Conservation (phyloP, 2,113 vertebrate genomes). For the Chloroceryle aenea region DNA sequence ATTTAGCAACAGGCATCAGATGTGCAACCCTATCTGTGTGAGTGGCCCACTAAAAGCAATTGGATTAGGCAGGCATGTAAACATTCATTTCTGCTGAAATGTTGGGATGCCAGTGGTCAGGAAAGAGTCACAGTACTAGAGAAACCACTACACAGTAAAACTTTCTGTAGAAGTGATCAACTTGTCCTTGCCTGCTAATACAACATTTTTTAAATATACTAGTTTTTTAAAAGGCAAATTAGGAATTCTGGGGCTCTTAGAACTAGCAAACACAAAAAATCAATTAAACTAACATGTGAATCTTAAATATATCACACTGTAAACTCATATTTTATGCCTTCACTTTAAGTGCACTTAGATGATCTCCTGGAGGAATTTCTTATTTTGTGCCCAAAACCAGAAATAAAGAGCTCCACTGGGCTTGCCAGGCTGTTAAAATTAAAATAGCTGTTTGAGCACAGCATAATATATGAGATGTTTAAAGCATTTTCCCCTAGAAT, state of each 20-base stretch:
- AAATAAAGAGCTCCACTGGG: constrained; percentile 77
- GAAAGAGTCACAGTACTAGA: not conserved
- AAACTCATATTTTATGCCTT: constrained; percentile 76
- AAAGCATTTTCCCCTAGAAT: constrained; percentile 81
- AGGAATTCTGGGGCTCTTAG: constrained; percentile 55
- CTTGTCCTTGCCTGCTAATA: not conserved
- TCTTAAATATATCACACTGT: constrained; percentile 68
- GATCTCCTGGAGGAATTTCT: constrained; percentile 80
- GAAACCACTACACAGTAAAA: not conserved
- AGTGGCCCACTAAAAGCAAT: not conserved
- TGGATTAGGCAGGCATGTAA: not conserved
- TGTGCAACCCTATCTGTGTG: rapidly evolving
- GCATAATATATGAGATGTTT: constrained; percentile 81
- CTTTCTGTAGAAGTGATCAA: not conserved
- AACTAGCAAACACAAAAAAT: constrained; percentile 70
- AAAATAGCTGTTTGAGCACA: constrained; percentile 80
- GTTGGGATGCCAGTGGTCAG: not conserved
- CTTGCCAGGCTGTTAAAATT: constrained; percentile 79
- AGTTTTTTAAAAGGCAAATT: constrained; percentile 55
- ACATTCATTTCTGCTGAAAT: not conserved
- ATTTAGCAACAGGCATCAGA: rapidly evolving
- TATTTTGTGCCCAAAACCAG: constrained; percentile 82
- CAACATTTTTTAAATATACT: not conserved
- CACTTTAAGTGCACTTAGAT: constrained; percentile 75
- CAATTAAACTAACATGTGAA: constrained; percentile 72